These are phyloP conservation scores for Volucella zonaria DNA, from an alignment of 2,888 invertebrate genomes.

Conservation along the genomic window DNA sequence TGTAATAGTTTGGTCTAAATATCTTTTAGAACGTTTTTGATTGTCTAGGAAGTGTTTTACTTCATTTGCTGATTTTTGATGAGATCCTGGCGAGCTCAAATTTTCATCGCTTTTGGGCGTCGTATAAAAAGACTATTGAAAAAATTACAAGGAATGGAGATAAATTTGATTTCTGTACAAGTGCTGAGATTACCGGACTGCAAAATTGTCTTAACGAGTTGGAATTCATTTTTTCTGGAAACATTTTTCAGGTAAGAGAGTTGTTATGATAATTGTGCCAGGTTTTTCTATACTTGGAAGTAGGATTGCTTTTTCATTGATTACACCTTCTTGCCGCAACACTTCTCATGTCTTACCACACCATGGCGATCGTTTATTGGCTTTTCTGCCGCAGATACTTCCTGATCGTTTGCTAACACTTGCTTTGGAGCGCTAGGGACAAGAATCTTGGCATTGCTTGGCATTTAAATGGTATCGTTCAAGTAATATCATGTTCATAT, in stretches of 20 bases:
- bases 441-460: too few species aligned
- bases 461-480: too few species aligned
- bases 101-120: slow-evolving; percentile 87
- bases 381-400: too few species aligned
- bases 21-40: slow-evolving; percentile 81
- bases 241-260: slow-evolving; percentile 86
- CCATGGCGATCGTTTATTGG: too few species aligned
- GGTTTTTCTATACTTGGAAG: too few species aligned
- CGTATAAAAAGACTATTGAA: slow-evolving; percentile 89
- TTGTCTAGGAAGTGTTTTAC: slow-evolving; percentile 87
- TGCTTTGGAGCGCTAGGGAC: too few species aligned
- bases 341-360: neutral
- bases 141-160: slow-evolving; percentile 86
- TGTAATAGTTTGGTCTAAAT: too few species aligned
- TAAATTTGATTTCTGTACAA: slow-evolving; percentile 85
- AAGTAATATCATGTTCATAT: too few species aligned
- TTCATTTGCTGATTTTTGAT: slow-evolving; percentile 86
- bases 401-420: too few species aligned
- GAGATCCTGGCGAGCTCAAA: slow-evolving; percentile 79
- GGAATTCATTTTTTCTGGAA: slow-evolving; percentile 83
- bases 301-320: too few species aligned
- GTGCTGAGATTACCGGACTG: slow-evolving; percentile 85
- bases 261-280: too few species aligned
- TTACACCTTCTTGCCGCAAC: neutral
- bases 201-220: slow-evolving; percentile 87